Evolutionary conservation across 2,797 vertebrate species (phyloP).

Genomic region (Poecile montanus): DNA sequence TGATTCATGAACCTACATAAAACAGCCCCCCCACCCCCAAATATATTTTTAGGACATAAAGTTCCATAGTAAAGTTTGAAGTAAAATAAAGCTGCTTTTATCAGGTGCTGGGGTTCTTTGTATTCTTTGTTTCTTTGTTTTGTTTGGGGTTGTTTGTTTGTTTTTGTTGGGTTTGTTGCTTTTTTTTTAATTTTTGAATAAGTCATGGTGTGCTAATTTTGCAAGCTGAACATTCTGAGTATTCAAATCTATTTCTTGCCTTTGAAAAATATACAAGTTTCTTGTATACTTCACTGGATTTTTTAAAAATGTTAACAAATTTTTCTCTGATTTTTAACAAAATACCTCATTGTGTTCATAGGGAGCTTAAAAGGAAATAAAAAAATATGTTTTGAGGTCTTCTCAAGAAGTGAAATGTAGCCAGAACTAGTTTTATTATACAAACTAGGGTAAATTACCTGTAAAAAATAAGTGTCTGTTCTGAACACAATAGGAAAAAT

Average conservation of each 20-base stretch:
- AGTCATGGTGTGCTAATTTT: background rate
- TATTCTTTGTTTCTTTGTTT: background rate
- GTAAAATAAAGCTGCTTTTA: background rate
- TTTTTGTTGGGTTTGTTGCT: background rate
- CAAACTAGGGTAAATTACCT: background rate
- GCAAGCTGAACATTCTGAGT: background rate
- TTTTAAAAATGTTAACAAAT: background rate
- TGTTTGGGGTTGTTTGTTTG: background rate
- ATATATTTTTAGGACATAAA: background rate
- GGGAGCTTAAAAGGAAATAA: background rate
- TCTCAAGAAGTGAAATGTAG: background rate
- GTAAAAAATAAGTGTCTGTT: background rate
- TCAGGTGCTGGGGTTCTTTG: background rate
- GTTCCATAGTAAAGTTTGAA: background rate
- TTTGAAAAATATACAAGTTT: background rate
- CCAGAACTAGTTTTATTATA: background rate
- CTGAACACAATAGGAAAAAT: background rate
- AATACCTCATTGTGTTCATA: background rate
- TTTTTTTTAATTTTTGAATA: background rate
- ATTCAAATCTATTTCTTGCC: background rate
- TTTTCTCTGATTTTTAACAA: background rate
- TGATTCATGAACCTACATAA: background rate
- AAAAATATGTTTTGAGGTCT: background rate
- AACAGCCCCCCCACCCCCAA: accelerated
- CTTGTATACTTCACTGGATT: background rate